A percentile compares a stretch with the other conserved stretches of the same genome.
Evolutionary conservation across 2,113 vertebrate species (phyloP).

Genomic region (Seriola quinqueradiata): DNA sequence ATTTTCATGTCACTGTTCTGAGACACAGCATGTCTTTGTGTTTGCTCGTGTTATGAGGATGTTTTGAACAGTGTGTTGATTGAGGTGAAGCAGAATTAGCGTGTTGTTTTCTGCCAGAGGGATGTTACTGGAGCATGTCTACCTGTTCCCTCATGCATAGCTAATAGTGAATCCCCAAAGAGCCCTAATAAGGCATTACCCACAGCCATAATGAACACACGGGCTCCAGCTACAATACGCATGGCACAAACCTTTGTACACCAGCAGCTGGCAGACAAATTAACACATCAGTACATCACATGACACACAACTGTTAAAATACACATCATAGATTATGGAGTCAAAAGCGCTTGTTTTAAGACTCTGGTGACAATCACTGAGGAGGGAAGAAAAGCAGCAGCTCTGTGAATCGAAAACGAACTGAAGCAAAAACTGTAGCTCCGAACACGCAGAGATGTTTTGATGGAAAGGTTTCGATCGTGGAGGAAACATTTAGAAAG

Average conservation of each 20-base stretch:
- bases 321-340: neutral
- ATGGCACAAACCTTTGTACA: constrained; percentile 40
- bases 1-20: neutral
- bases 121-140: constrained; percentile 68
- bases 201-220: constrained; percentile 41
- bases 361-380: constrained; percentile 11
- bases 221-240: constrained; percentile 45
- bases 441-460: constrained; percentile 11
- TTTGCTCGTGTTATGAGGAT: neutral
- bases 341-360: neutral
- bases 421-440: constrained; percentile 10
- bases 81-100: constrained; percentile 56
- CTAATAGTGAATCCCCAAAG: constrained; percentile 64
- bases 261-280: constrained; percentile 32
- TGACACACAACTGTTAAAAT: constrained; percentile 28
- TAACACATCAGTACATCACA: constrained; percentile 9
- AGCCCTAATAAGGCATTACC: constrained; percentile 58
- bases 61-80: constrained; percentile 32
- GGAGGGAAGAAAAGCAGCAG: neutral
- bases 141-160: constrained; percentile 67
- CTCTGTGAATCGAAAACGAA: neutral
- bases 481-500: constrained; percentile 58
- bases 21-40: constrained; percentile 1
- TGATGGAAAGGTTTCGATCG: constrained; percentile 20
- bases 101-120: constrained; percentile 51